Percentiles rank a stretch among this genome's conserved stretches.
These are phyloP conservation scores for Steinernema hermaphroditum DNA, from an alignment of 2,888 invertebrate genomes.

Conservation along the genomic window DNA sequence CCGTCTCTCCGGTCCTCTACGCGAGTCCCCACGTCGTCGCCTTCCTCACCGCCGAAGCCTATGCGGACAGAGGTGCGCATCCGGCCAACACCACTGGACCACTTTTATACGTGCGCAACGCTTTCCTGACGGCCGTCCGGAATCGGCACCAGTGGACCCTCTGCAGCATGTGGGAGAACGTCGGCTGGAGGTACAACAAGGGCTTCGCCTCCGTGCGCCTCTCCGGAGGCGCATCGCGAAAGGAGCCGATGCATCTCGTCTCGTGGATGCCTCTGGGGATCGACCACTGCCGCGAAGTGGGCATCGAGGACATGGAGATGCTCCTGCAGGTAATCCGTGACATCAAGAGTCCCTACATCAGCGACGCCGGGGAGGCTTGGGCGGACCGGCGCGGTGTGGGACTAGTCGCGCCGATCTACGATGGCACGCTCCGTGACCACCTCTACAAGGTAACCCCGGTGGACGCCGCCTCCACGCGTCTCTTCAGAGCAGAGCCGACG, in stretches of 20 bases:
- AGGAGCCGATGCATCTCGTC: conserved; percentile 29
- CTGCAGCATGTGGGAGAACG: conserved; percentile 15
- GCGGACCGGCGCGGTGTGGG: conserved; percentile 24
- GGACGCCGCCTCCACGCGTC: neutral
- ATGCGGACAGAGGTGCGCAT: neutral
- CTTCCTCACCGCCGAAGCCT: conserved; percentile 31
- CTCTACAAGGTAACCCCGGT: conserved; percentile 19
- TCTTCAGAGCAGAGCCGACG: conserved; percentile 14
- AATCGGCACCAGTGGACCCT: conserved; percentile 31
- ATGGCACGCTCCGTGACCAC: conserved; percentile 21
- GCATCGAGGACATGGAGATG: conserved; percentile 8
- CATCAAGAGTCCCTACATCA: conserved; percentile 33
- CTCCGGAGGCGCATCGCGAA: neutral
- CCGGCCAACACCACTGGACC: neutral
- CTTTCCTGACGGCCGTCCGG: conserved; percentile 35
- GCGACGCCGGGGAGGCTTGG: conserved; percentile 2
- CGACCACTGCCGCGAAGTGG: conserved; percentile 31
- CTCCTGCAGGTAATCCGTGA: conserved; percentile 30
- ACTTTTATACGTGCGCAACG: conserved; percentile 31
- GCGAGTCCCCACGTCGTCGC: conserved; percentile 33
- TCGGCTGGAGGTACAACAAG: conserved; percentile 41
- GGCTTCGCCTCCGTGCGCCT: conserved; percentile 34
- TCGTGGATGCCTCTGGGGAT: conserved; percentile 44
- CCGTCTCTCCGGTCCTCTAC: conserved; percentile 40
- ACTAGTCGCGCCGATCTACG: conserved; percentile 3